Evolutionary conservation across 2,888 invertebrate species (phyloP).

Genomic region (Ichneumoninae sp.): DNA sequence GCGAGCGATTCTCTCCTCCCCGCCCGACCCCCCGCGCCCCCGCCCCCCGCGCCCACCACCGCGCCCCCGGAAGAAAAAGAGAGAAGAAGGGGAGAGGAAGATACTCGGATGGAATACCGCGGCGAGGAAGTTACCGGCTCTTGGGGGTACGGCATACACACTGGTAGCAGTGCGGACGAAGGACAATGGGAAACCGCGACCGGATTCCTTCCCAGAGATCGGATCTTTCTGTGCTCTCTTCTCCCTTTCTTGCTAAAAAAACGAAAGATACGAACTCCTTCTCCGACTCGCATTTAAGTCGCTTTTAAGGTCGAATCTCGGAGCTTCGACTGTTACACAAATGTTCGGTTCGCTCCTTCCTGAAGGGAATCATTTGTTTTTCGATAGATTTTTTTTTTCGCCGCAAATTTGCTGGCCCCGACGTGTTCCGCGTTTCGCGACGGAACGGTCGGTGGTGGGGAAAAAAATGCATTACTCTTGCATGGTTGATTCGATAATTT

Average conservation of each 20-base stretch:
- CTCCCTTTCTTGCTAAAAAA: slow-evolving; percentile 45
- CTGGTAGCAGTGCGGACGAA: slow-evolving; percentile 51
- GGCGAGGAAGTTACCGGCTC: slow-evolving; percentile 56
- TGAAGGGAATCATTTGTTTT: slow-evolving; percentile 22
- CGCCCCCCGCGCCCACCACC: too few relatives aligned
- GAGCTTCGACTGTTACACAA: slow-evolving; percentile 30
- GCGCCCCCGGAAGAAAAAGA: slow-evolving; percentile 39
- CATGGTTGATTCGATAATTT: slow-evolving; percentile 8
- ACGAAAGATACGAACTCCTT: slow-evolving; percentile 18
- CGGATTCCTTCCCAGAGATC: slow-evolving; percentile 68
- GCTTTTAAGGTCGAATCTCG: slow-evolving; percentile 40
- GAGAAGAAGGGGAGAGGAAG: slow-evolving; percentile 36
- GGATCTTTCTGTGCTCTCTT: slow-evolving; percentile 56
- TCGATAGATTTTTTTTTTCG: neutral
- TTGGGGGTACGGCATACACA: slow-evolving; percentile 27
- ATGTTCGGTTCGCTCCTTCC: slow-evolving; percentile 7
- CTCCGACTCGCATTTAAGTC: slow-evolving; percentile 49
- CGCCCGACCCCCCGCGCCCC: too few relatives aligned
- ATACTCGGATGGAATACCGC: slow-evolving; percentile 47
- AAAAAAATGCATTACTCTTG: neutral
- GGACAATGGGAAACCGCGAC: slow-evolving; percentile 67
- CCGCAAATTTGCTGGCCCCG: neutral
- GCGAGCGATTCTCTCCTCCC: slow-evolving; percentile 56
- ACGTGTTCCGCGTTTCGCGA: neutral
- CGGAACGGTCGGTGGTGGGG: neutral